phyloP scores from a whole-genome alignment of 1,140 invertebrate genomes.

The Pentalonia nigronervosa region DNA sequence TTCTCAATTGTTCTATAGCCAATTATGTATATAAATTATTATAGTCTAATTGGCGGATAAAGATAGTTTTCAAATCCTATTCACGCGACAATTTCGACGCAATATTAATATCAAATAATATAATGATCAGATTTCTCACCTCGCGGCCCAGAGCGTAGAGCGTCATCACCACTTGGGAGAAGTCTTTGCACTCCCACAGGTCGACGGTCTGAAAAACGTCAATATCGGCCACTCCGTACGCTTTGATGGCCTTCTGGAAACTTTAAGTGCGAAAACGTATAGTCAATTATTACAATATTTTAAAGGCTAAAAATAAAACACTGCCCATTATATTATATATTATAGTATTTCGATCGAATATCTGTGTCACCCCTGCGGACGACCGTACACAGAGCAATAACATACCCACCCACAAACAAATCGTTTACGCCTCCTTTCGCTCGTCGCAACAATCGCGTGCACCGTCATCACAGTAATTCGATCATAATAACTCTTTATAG shows the following conservation, averaged over 20 bases:
- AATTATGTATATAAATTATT: background rate
- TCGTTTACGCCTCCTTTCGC: background rate
- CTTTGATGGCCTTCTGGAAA: constrained; percentile 86
- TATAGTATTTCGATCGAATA: background rate
- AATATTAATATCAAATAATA: background rate
- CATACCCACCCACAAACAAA: background rate
- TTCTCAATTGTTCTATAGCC: too few species aligned
- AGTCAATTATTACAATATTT: background rate
- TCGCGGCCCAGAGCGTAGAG: constrained; percentile 88
- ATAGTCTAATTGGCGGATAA: background rate
- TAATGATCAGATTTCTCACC: constrained; percentile 66
- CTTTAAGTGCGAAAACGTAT: constrained; percentile 64
- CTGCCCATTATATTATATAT: background rate
- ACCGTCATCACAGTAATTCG: background rate
- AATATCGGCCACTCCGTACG: constrained; percentile 86
- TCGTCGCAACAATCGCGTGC: background rate
- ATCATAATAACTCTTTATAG: background rate
- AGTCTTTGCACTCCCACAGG: constrained; percentile 92
- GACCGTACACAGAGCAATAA: too few species aligned
- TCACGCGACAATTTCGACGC: background rate
- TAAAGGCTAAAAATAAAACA: background rate
- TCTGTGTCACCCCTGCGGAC: background rate
- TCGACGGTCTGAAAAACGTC: constrained; percentile 96
- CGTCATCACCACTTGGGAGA: constrained; percentile 85
- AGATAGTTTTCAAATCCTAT: background rate